Percentiles rank a stretch among this genome's conserved stretches.
phyloP scores from a whole-genome alignment of 2,113 vertebrate species.

The Strix aluco region DNA sequence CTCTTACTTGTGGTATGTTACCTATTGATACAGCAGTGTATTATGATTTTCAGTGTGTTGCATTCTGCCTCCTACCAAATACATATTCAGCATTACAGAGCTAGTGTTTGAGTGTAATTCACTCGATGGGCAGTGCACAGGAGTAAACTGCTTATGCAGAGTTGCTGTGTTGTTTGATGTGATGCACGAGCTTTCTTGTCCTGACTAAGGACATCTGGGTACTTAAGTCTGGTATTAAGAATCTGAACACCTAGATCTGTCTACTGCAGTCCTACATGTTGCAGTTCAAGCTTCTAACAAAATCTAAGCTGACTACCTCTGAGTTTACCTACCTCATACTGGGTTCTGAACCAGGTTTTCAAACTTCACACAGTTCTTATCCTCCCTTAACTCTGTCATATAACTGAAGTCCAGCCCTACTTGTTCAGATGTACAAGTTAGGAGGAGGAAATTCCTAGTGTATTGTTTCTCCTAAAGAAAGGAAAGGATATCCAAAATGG shows the following conservation, averaged over 20 bases:
- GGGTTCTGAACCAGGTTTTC: neutral
- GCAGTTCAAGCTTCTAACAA: neutral
- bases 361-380: neutral
- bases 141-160: neutral
- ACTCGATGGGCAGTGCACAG: neutral
- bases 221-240: neutral
- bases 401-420: neutral
- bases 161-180: neutral
- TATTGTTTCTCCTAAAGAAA: neutral
- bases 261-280: neutral
- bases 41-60: neutral
- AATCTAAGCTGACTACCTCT: neutral
- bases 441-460: neutral
- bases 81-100: neutral
- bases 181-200: neutral
- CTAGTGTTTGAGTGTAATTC: neutral
- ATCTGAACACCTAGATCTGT: neutral
- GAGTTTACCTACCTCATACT: neutral
- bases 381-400: neutral
- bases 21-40: neutral
- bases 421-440: neutral
- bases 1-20: neutral
- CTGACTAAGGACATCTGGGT: neutral
- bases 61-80: neutral
- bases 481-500: neutral